Conservation (phyloP, 2,113 vertebrate genomes). For the Nycticebus coucang region DNA sequence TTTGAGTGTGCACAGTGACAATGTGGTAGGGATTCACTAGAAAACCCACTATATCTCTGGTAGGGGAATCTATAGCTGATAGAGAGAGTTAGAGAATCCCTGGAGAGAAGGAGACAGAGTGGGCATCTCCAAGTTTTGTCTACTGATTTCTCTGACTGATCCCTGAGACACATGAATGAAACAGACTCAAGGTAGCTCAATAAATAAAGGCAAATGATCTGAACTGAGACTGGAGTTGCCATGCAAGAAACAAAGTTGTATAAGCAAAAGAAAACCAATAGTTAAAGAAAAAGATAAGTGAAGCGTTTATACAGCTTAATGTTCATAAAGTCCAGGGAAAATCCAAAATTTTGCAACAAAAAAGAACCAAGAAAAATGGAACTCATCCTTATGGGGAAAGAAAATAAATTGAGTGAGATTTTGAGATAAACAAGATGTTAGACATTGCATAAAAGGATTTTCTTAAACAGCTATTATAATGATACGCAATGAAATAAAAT, state of each 20-base stretch:
- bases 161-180: neutral
- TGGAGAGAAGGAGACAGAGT: neutral
- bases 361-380: neutral
- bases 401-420: neutral
- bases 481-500: neutral
- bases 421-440: neutral
- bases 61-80: neutral
- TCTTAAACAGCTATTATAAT: neutral
- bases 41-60: neutral
- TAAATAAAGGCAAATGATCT: slow-evolving; percentile 43
- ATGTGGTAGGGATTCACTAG: neutral
- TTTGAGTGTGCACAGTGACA: neutral
- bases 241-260: neutral
- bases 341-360: neutral
- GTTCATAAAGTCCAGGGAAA: neutral
- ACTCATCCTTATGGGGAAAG: neutral
- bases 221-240: neutral
- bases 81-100: neutral
- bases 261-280: neutral
- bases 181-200: neutral
- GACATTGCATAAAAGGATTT: neutral
- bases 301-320: neutral
- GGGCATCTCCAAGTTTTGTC: neutral
- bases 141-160: neutral
- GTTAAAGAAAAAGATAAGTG: neutral